These are phyloP conservation scores for Aphis craccivora DNA, from an alignment of 1,140 invertebrate genomes.

Conservation along the genomic window DNA sequence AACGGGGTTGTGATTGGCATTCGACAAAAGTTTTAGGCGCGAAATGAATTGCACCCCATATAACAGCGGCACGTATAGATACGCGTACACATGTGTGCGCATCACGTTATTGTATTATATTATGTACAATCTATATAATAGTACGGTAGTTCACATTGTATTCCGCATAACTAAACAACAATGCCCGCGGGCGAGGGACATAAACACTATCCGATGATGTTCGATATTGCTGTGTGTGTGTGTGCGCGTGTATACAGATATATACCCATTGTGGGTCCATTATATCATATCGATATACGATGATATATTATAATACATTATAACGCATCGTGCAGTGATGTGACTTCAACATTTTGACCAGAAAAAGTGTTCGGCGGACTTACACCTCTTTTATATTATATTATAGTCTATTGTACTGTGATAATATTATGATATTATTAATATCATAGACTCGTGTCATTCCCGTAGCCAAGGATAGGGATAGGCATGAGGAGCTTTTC, in stretches of 20 bases:
- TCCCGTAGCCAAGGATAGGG: too few species aligned
- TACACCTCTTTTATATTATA: neutral
- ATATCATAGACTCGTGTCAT: neutral
- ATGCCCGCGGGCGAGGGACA: neutral
- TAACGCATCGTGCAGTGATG: neutral
- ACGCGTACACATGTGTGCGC: too few species aligned
- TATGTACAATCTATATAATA: neutral
- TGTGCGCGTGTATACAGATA: too few species aligned
- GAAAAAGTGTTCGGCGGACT: neutral
- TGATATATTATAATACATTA: too few species aligned
- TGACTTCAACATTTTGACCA: neutral
- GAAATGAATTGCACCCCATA: neutral
- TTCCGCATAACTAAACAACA: neutral
- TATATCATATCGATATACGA: neutral
- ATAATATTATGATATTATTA: too few species aligned
- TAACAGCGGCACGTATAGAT: neutral
- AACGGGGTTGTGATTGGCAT: neutral
- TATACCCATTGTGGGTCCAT: neutral
- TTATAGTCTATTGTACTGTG: neutral
- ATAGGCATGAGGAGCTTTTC: too few species aligned
- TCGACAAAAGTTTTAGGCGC: slow-evolving; percentile 1
- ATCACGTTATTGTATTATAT: too few species aligned
- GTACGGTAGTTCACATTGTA: neutral
- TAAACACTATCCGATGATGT: neutral
- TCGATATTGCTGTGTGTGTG: neutral